Base-by-base conservation (phyloP, 1,140 invertebrate species). In the Achatina immaculata region DNA sequence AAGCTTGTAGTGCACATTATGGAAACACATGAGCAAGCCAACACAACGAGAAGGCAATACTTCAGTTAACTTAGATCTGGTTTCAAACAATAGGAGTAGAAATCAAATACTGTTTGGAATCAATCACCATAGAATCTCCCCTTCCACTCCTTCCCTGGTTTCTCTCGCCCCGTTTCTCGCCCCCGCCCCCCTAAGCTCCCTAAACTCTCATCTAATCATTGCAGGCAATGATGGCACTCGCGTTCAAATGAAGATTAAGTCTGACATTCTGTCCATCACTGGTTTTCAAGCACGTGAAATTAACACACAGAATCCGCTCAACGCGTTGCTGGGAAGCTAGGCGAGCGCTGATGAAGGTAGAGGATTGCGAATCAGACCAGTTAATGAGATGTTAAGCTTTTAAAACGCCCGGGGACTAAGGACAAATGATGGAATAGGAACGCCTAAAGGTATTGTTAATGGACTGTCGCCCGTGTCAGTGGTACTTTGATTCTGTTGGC, bases 311-410 rank as follows among this genome's bases (percentile, higher is more conserved):
- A 38, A 21, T n/a, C 42, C 68, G 36, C 36, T 40, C 68, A 43
- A 42, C 68, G 40, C 42, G n/a, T 43, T 42, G 68, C 42, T 69
- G 38, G 38, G 19, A 43, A 43, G 36, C n/a, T 42, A 21, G 38
- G 21, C 24, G 36, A 3, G 24, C 14, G 38, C n/a, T 40, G 36
- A 42, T 69, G 36, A 24, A n/a, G 68, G 40, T 28, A 38, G 3
- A 9, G 36, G 68, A 24, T 43, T 24, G 68, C 31, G 68, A 69
- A 43, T 69, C 38, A 43, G 21, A 42, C 31, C 68, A 28, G 24
- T 43, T 69, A 69, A 69, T 69, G 68, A 69, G 68, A 69, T 69
- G 68, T 1, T 42, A 69, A 69, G 68, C 68, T 69, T 69, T 69
- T 40, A 69, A 69, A 69, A 43, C 38, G 68, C 38, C 42, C 42